Conservation (phyloP, 2,113 vertebrate species). For the Dromas ardeola region DNA sequence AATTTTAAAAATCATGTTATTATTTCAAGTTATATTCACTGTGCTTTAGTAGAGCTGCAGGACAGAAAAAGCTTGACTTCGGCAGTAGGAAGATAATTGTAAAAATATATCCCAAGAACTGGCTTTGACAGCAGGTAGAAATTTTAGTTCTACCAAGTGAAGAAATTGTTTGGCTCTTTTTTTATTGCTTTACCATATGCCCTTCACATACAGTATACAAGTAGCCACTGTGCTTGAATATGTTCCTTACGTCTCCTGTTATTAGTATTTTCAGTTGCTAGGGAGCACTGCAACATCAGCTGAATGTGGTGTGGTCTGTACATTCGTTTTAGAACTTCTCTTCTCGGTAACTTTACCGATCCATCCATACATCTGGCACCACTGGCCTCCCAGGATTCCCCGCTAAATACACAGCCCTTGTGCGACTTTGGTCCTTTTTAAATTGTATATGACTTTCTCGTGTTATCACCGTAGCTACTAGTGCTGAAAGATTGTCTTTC, state of each 20-base stretch:
- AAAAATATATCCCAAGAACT: not conserved
- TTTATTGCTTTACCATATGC: not conserved
- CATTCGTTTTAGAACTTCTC: not conserved
- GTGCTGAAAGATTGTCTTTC: not conserved
- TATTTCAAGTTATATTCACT: not conserved
- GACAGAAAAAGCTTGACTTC: not conserved
- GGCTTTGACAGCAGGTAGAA: not conserved
- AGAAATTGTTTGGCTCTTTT: not conserved
- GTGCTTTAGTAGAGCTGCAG: not conserved
- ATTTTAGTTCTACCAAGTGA: not conserved
- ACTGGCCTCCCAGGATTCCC: not conserved
- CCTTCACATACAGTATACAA: not conserved
- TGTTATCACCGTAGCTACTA: not conserved
- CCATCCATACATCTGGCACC: not conserved
- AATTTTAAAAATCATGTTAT: not conserved
- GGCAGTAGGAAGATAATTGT: not conserved
- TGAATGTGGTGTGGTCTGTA: not conserved
- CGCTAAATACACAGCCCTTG: not conserved
- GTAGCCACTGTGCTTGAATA: not conserved
- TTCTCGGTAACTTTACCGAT: not conserved
- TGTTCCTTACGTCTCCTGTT: not conserved
- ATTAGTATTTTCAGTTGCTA: not conserved
- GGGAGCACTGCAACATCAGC: not conserved
- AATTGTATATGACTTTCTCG: not conserved
- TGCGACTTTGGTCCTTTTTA: not conserved